Evolutionary conservation across 1,140 invertebrate species (phyloP), one percentile per base, ranked within the genome.

Genomic region (Drosophila prosaltans): DNA sequence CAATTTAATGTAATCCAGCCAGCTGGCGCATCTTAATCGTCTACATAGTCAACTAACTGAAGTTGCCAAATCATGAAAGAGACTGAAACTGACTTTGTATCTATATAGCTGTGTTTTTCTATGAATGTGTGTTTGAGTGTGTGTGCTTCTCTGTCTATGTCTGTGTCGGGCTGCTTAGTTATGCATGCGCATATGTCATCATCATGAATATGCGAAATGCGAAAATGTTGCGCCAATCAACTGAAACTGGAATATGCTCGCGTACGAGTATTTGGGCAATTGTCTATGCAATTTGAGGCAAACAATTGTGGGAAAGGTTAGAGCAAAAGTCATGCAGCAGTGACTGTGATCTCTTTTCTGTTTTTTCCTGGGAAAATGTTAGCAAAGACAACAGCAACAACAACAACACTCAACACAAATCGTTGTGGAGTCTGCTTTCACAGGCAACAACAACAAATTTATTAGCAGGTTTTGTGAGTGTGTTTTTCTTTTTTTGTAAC

Each of bases 221-320:
- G 16, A 16, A 16, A 16, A 62, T 16, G 61, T 62, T 65, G 83
- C 76, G 72, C 69, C 83, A 86, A 83, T 83, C 82, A 82, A 80
- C 71, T 80, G 64, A 60, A 54, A 65, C 65, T 70, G 36, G 61
- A 61, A 74, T 59, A 43, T 58, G 39, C 24, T 57, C 32, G 51
- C 26, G 64, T 58, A 30, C 48, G 43, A 65, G 64, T 65, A 69
- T 40, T 76, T 69, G 48, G 62, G 72, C 82, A 86, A 86, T 86
- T 86, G 82, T 82, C 79, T 82, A 72, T 71, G 83, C 82, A 86
- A 86, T 85, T 84, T 78, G 71, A 9, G n/a, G 64, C 65, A 72
- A 80, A 88, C 84, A 89, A 88, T 88, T 88, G 84, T 88, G 84
- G 84, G 84, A 88, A 88, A 88, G 84, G 84, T 88, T 89, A 84